Conservation (phyloP, 1,140 invertebrate genomes). For the Ostrea edulis region DNA sequence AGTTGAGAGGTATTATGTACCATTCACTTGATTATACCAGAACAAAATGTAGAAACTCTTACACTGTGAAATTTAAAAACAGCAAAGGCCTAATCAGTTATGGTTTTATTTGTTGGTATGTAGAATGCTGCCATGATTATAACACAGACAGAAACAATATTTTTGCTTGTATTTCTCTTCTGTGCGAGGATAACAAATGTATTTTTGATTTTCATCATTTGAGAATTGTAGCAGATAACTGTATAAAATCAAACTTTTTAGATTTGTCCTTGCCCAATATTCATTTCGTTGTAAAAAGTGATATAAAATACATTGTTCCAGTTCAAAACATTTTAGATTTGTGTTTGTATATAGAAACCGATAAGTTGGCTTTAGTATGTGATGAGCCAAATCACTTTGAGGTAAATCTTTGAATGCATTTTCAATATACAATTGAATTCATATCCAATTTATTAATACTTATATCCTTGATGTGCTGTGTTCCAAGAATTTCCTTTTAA, state of each 20-base stretch:
- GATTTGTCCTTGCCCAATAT: slow-evolving; percentile 20
- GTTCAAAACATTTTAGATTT: slow-evolving; percentile 28
- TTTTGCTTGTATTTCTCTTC: slow-evolving; percentile 9
- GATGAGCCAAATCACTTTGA: background rate
- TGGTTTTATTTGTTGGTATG: slow-evolving; percentile 12
- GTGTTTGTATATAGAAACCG: background rate
- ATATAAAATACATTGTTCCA: background rate
- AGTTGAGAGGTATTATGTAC: slow-evolving; percentile 35
- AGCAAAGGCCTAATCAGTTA: background rate
- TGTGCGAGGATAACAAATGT: background rate
- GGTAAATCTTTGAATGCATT: slow-evolving; percentile 13
- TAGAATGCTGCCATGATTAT: background rate
- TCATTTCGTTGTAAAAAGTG: slow-evolving; percentile 26
- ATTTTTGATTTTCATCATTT: slow-evolving; percentile 12
- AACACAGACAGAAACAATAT: background rate
- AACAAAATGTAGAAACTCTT: slow-evolving; percentile 22
- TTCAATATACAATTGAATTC: background rate
- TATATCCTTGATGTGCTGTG: background rate
- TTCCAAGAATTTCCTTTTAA: background rate
- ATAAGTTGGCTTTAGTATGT: background rate
- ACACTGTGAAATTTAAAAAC: slow-evolving; percentile 29
- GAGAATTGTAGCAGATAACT: background rate
- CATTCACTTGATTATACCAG: slow-evolving; percentile 21
- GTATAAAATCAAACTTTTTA: slow-evolving; percentile 26
- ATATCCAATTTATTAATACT: background rate